A percentile compares a stretch with the other conserved stretches of the same genome.
Evolutionary conservation across 2,797 vertebrate genomes (phyloP).

Genomic region (Numenius phaeopus): DNA sequence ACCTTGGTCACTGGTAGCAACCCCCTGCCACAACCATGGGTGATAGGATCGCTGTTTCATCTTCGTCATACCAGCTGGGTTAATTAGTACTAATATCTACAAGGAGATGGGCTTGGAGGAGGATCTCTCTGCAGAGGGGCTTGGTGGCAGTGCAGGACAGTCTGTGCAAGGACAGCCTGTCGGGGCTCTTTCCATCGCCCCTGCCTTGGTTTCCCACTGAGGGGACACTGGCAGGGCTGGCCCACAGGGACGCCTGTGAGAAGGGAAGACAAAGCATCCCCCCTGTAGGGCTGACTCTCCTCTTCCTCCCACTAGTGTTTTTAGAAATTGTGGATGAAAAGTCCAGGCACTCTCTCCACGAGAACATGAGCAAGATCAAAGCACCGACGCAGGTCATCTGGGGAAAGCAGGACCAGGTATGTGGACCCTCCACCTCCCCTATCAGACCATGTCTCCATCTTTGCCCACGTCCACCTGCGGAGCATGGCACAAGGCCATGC

Average conservation of each 20-base stretch:
- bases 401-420: slow-evolving; percentile 96
- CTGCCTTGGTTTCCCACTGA: background rate
- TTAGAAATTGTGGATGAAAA: slow-evolving; percentile 86
- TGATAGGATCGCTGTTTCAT: accelerated
- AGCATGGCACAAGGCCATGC: background rate
- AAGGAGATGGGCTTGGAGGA: background rate
- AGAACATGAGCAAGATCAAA: slow-evolving; percentile 89
- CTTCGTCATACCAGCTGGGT: background rate
- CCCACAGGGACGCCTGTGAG: background rate
- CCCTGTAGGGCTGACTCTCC: background rate
- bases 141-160: background rate
- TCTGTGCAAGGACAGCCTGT: background rate
- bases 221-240: background rate
- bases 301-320: slow-evolving; percentile 84
- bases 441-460: background rate
- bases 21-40: accelerated
- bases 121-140: background rate
- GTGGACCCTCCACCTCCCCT: background rate
- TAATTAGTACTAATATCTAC: background rate
- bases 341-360: slow-evolving; percentile 87
- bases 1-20: background rate
- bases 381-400: slow-evolving; percentile 90
- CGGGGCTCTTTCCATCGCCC: background rate
- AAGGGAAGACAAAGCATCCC: background rate
- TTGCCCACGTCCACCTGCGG: accelerated